Base-by-base conservation (phyloP, 2,797 vertebrate genomes). In the Eulemur mongoz region DNA sequence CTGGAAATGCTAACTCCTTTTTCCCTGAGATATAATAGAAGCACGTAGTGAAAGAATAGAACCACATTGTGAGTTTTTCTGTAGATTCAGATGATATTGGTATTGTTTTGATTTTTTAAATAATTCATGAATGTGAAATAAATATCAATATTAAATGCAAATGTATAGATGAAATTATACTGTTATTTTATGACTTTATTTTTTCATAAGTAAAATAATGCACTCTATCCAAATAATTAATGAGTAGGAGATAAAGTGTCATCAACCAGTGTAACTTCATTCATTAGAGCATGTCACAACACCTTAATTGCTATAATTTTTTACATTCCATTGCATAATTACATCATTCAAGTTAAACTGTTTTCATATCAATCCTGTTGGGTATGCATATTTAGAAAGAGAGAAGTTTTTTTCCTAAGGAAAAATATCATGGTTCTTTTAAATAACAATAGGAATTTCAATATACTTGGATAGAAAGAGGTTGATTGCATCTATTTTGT, bases 181-280 rank as follows among this genome's bases (percentile, higher is more conserved):
- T 57, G 35, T 15, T 76, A 91, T 97, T 96, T 93, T 94, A 95
- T 89, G 59, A 84, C 79, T 96, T 83, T 93, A 92, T 91, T 97
- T 95, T 73, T 95, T 94, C 69, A 89, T 95, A 85, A 91, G 25
- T 87, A 79, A 96, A 96, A 91, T 96, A 94, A 95, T 94, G 30
- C 40, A 95, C 43, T 97, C 91, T 94, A 79, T 98, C 97, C 97
- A 98, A 98, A 96, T 98, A 97, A 98, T 98, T 98, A 97, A 98
- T 98, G 96, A 97, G 97, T 96, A 97, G 89, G 91, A 96, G 89
- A 93, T 93, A 76, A 7, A 96, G 65, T 95, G 25, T 96, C 95
- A 98, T 97, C 97, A 96, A 43, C 93, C 70, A 92, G 10, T 79
- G 38, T 92, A 95, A 95, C 79, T 95, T 97, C 96, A 98, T 98